A percentile compares a stretch with the other conserved stretches of the same genome.
These are phyloP conservation scores for Parelbella ahira DNA, from an alignment of 2,888 invertebrate genomes.

Conservation along the genomic window DNA sequence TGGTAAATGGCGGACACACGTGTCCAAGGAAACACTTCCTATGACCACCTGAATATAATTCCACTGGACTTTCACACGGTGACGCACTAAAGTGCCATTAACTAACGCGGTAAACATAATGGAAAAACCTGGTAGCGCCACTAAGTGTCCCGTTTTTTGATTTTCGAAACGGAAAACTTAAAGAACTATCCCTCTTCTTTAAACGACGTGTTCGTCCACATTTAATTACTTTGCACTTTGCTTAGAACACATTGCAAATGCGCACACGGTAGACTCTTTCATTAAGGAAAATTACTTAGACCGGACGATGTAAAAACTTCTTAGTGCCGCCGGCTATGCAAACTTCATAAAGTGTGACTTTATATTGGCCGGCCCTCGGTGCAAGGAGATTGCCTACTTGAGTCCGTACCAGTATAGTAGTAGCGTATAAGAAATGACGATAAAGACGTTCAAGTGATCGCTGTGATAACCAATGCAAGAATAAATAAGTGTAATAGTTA, in stretches of 20 bases:
- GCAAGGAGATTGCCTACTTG: slow-evolving; percentile 1
- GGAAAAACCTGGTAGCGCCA: slow-evolving; percentile 54
- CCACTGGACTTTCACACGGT: slow-evolving; percentile 64
- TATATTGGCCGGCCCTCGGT: slow-evolving; percentile 3
- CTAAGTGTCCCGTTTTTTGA: slow-evolving; percentile 40
- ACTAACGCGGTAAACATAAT: slow-evolving; percentile 55
- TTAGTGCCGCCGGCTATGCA: slow-evolving; percentile 15
- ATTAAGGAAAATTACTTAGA: slow-evolving; percentile 29
- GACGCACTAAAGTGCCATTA: slow-evolving; percentile 46
- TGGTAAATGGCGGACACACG: slow-evolving; percentile 53
- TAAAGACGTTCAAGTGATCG: too few species aligned
- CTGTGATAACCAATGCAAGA: too few species aligned
- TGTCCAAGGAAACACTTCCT: slow-evolving; percentile 62
- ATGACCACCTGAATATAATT: slow-evolving; percentile 55
- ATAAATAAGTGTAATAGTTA: too few species aligned
- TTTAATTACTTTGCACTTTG: slow-evolving; percentile 30
- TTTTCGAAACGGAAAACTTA: slow-evolving; percentile 21
- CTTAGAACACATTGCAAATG: slow-evolving; percentile 33
- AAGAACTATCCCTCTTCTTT: slow-evolving; percentile 20
- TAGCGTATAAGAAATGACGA: too few species aligned
- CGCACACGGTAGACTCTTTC: slow-evolving; percentile 32
- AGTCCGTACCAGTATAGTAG: too few species aligned
- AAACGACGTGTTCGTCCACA: slow-evolving; percentile 17
- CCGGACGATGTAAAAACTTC: slow-evolving; percentile 28
- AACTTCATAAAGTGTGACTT: slow-evolving; percentile 10